Conservation (phyloP, 2,113 vertebrate genomes). For the Corydoras maculifer region DNA sequence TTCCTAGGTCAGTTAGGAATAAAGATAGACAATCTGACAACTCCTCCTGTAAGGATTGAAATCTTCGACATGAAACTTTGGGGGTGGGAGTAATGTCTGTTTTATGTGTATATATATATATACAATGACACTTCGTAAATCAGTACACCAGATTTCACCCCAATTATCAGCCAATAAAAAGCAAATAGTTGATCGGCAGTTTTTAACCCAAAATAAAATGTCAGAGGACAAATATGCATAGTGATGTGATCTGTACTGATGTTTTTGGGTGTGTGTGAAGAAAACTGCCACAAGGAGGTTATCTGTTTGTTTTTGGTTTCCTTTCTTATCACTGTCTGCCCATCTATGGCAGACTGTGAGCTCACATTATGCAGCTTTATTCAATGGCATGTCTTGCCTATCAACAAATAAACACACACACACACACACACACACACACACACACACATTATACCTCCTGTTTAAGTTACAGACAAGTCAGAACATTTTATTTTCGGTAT, state of each 20-base stretch:
- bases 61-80: too few species aligned
- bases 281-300: conserved; percentile 34
- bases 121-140: too few species aligned
- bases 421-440: neutral
- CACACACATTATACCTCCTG: neutral
- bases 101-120: too few species aligned
- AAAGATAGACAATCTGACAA: too few species aligned
- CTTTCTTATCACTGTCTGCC: conserved; percentile 54
- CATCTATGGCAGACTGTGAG: conserved; percentile 56
- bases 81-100: too few species aligned
- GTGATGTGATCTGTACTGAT: neutral
- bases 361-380: conserved; percentile 53
- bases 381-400: neutral
- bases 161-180: too few species aligned
- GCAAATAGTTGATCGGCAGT: neutral
- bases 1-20: too few species aligned
- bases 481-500: too few species aligned
- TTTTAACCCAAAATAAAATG: neutral
- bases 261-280: conserved; percentile 17
- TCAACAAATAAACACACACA: neutral
- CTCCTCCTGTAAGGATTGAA: too few species aligned
- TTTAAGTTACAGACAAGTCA: too few species aligned
- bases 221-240: neutral
- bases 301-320: conserved; percentile 45
- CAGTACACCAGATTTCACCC: too few species aligned